Base-by-base conservation (phyloP, 2,113 vertebrate species). In the Melanerpes formicivorus region DNA sequence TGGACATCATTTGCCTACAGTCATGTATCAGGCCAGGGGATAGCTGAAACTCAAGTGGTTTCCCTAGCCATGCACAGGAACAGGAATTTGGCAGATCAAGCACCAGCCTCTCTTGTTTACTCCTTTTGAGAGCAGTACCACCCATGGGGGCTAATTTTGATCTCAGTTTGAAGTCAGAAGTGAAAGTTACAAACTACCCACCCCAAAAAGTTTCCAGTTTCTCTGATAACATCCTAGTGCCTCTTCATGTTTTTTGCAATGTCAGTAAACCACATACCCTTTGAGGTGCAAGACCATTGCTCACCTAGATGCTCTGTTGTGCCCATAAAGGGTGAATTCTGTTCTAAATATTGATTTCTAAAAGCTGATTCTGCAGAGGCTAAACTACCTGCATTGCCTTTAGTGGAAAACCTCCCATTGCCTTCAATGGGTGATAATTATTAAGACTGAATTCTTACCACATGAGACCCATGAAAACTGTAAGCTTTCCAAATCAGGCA, bases 401-500 rank as follows among this genome's bases (percentile, higher is more conserved):
- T 32, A 15, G 34, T 78, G 65, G 22, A 90, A 90, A 73, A 52
- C 25, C 10, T 91, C 56, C 40, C 26, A 18, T 37, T 50, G 58
- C 82, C 58, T 94, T 85, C 79, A 58, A 1, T 62, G 55, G 69
- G 69, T 80, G 73, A 83, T 78, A 46, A 75, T 92, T 89, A 95
- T 92, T 90, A 90, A 87, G 63, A 65, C 34, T 65, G 80, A 93
- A 80, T 63, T 84, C 58, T 78, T 83, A 50, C 55, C 87, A 78
- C 58, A 32, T 8, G 80, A 93, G 76, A 92, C 40, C 54, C 58
- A 80, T 65, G 70, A 94, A 93, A 93, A 85, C 42, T 46, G 14
- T 67, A 58, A 96, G 73, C 58, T 92, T 93, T 92, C 82, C 73
- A 91, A 87, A 83, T 83, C 73, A 92, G 60, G 63, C 80, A 66